Evolutionary conservation across 2,888 invertebrate species (phyloP).

Genomic region (Xanthostigma xanthostigma): DNA sequence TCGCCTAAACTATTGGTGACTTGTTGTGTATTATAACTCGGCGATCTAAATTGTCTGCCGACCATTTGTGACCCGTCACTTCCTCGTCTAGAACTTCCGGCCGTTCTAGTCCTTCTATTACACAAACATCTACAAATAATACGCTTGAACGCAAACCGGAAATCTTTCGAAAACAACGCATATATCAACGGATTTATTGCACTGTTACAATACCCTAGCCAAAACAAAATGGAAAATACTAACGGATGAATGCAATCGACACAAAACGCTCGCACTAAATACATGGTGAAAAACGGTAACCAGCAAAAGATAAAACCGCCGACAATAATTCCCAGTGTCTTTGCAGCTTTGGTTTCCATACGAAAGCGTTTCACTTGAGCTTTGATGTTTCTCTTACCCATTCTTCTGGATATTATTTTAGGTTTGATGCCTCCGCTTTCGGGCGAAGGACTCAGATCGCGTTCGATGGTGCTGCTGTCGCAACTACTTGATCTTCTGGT

Average conservation of each 20-base stretch:
- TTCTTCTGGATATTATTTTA: conserved; percentile 40
- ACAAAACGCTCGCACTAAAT: conserved; percentile 79
- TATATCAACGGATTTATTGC: conserved; percentile 93
- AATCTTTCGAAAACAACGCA: conserved; percentile 88
- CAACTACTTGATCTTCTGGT: conserved; percentile 33
- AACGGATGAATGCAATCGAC: conserved; percentile 69
- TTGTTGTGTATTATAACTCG: conserved; percentile 39
- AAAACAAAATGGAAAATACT: conserved; percentile 83
- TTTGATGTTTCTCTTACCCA: conserved; percentile 83
- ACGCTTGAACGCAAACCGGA: conserved; percentile 84
- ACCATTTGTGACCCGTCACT: conserved; percentile 39
- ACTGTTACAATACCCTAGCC: conserved; percentile 95
- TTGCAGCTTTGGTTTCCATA: conserved; percentile 94
- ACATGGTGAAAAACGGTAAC: conserved; percentile 94
- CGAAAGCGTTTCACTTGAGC: conserved; percentile 82
- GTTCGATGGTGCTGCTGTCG: conserved; percentile 30
- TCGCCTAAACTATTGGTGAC: conserved; percentile 37
- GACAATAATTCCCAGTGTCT: conserved; percentile 91
- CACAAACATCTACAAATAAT: conserved; percentile 80
- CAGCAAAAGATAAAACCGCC: conserved; percentile 95
- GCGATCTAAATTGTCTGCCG: conserved; percentile 34
- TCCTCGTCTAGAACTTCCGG: conserved; percentile 32
- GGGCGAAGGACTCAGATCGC: conserved; percentile 32
- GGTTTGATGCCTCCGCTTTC: conserved; percentile 20
- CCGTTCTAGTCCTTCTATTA: conserved; percentile 28